These are phyloP conservation scores for Rhincodon typus DNA, from an alignment of 2,797 vertebrate species.

Conservation along the genomic window DNA sequence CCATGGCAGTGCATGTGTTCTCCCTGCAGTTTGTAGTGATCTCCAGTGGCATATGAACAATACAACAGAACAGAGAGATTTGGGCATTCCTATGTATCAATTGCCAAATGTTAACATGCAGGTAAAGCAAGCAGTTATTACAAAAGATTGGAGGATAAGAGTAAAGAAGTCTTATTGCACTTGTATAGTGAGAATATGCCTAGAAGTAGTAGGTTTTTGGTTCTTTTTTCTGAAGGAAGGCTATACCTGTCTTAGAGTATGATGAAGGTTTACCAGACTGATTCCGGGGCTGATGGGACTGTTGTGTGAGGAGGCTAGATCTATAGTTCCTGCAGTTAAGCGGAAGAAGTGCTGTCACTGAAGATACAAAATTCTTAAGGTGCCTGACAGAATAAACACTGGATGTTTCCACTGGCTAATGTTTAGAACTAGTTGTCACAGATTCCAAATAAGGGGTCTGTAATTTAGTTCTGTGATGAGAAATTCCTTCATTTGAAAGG, in stretches of 20 bases:
- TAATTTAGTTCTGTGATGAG: neutral
- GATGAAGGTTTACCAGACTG: neutral
- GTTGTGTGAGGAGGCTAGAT: neutral
- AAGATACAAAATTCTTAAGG: neutral
- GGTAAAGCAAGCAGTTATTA: neutral
- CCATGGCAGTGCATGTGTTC: neutral
- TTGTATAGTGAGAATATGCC: neutral
- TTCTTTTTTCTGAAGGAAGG: neutral
- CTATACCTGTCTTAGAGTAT: neutral
- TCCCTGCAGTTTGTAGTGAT: neutral
- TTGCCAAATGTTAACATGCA: neutral
- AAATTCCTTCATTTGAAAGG: neutral
- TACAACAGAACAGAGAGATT: neutral
- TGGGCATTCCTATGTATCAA: neutral
- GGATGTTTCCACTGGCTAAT: neutral
- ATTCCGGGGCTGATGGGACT: neutral
- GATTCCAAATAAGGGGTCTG: neutral
- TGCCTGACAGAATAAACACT: neutral
- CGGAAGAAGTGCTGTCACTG: neutral
- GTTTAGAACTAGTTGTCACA: neutral
- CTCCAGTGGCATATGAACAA: neutral
- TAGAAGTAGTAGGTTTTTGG: neutral
- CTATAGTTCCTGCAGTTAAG: neutral
- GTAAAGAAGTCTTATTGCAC: neutral
- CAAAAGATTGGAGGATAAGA: neutral